Evolutionary conservation across 2,888 invertebrate genomes (phyloP).

Genomic region (Zygothrica quintamaculata): DNA sequence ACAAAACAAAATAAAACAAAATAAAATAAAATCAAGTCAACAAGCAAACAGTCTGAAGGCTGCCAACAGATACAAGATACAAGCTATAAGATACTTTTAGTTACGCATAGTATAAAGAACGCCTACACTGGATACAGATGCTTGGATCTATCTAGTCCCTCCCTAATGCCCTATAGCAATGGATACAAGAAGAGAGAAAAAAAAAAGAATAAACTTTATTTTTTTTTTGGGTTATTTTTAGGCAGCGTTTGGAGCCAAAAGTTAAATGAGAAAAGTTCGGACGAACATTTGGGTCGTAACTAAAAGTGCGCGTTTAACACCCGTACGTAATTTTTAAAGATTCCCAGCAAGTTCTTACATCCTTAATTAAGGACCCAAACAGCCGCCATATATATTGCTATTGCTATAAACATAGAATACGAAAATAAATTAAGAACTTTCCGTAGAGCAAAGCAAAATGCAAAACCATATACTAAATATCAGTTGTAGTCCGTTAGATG

Average conservation of each 20-base stretch:
- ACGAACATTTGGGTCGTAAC: conserved; percentile 39
- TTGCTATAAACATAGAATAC: neutral
- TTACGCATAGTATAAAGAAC: conserved; percentile 39
- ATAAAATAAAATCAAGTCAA: conserved; percentile 15
- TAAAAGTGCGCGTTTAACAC: conserved; percentile 68
- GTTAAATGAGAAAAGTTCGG: conserved; percentile 78
- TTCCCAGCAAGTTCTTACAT: conserved; percentile 1
- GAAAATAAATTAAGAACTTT: neutral
- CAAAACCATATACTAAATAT: too few relatives aligned
- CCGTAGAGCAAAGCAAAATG: too few relatives aligned
- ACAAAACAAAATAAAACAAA: conserved; percentile 2
- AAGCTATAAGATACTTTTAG: conserved; percentile 43
- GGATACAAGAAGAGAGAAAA: conserved; percentile 52
- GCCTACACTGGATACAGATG: neutral
- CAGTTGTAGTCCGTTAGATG: too few relatives aligned
- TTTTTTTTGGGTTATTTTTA: conserved; percentile 43
- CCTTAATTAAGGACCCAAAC: too few relatives aligned
- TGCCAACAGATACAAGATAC: too few relatives aligned
- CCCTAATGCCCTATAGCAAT: conserved; percentile 64
- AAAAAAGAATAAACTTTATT: too few relatives aligned
- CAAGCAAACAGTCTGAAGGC: neutral
- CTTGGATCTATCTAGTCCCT: conserved; percentile 10
- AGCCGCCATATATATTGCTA: neutral
- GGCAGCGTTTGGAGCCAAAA: conserved; percentile 42
- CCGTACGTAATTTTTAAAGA: conserved; percentile 53